Conservation (phyloP, 2,113 vertebrate genomes). For the Petroica traversi region DNA sequence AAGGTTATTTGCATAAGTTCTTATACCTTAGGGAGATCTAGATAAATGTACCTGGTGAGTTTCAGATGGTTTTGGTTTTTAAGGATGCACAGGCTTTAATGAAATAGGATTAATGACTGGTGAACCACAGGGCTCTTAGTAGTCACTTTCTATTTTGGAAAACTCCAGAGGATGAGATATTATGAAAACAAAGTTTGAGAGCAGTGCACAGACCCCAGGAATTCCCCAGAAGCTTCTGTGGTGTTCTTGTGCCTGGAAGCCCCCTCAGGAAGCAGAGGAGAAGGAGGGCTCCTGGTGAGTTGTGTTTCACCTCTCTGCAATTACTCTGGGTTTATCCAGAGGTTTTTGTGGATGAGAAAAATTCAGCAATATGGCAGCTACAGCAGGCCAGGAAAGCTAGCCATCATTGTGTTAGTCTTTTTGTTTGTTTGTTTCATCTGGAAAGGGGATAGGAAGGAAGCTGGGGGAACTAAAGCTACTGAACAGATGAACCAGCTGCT, state of each 20-base stretch:
- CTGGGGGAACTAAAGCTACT: background rate
- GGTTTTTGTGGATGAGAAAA: background rate
- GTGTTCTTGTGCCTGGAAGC: background rate
- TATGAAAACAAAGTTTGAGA: background rate
- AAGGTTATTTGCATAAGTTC: background rate
- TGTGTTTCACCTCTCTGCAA: background rate
- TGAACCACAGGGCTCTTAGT: background rate
- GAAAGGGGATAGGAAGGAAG: background rate
- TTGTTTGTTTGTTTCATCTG: background rate
- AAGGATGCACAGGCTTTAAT: background rate
- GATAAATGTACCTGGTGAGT: background rate
- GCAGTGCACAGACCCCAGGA: background rate
- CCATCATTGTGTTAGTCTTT: background rate
- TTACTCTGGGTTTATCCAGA: background rate
- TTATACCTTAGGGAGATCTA: background rate
- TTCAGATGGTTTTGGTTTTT: background rate
- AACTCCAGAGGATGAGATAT: background rate
- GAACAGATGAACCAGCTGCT: background rate
- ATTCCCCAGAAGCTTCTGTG: background rate
- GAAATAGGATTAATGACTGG: background rate
- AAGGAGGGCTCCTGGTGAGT: background rate
- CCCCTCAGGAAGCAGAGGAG: fast-evolving
- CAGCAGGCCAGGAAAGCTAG: background rate
- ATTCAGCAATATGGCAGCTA: background rate
- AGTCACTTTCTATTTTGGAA: background rate